Evolutionary conservation across 2,888 invertebrate genomes (phyloP), one percentile per base, ranked within the genome.

Genomic region (Hybos culiciformis): DNA sequence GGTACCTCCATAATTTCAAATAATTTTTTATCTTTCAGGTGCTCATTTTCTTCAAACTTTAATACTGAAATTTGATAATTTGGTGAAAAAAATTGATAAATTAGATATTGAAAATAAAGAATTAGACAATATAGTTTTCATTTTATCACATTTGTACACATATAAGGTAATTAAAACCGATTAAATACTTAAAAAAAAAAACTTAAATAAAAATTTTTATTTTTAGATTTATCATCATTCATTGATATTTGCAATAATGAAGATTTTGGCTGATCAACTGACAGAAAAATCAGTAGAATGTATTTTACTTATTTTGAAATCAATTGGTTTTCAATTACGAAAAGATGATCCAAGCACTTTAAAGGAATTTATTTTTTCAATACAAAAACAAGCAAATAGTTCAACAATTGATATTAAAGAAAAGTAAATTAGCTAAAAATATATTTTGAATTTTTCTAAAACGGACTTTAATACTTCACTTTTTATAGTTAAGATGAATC

Each of bases 251-350:
- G 85, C 92, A 60, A 73, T 94, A 6, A 70, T 94, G 14, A 67
- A 73, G 1, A 77, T 75, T 23, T 61, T 93, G 0, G 62, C 76
- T 0, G 69, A 71, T 0, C 70, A 71, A 5, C 48, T 75, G 1
- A 67, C 70, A 1, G 87, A 88, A 61, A 90, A 88, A 63, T 78
- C 80, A 48, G 78, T 94, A 9, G 92, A 92, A 54, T 77, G 93
- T 43, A 77, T 92, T 50, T 62, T 94, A 11, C 67, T 83, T 0
- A 71, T 86, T 7, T 66, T 94, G 37, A 77, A 79, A 53, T 77
- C 77, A 46, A 80, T 85, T 5, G 96, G 96, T 3, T 92, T 88
- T 54, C 75, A 75, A 37, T 63, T 96, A 49, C 70, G 96, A 29
- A 91, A 86, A 60, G 90, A 91, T 51, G 83, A 92, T 61, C 91